These are phyloP conservation scores for Ctenochaetus hawaiiensis DNA, from an alignment of 2,797 vertebrate species.

Conservation along the genomic window DNA sequence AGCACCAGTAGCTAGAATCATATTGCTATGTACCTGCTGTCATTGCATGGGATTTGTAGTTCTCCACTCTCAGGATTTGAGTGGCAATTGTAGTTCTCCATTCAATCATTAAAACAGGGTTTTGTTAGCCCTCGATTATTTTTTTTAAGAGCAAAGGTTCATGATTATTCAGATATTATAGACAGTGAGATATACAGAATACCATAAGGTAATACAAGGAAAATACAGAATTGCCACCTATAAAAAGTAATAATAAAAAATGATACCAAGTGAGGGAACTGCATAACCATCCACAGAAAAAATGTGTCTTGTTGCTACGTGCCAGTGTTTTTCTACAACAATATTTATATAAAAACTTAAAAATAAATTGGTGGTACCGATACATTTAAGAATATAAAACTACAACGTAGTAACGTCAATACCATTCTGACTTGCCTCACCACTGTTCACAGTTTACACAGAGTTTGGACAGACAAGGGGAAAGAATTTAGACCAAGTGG, in stretches of 20 bases:
- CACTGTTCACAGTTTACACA: conserved; percentile 85
- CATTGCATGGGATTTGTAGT: conserved; percentile 80
- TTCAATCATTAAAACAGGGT: conserved; percentile 64
- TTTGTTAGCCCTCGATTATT: conserved; percentile 52
- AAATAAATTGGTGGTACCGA: conserved; percentile 84
- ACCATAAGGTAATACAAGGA: conserved; percentile 83
- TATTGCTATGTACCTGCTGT: conserved; percentile 84
- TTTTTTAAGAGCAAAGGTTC: conserved; percentile 74
- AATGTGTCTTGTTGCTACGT: conserved; percentile 83
- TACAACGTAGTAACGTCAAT: conserved; percentile 85
- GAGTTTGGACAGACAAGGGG: conserved; percentile 76
- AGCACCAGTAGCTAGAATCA: conserved; percentile 80
- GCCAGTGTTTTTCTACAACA: conserved; percentile 84
- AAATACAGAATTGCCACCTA: conserved; percentile 86
- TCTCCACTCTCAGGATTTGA: conserved; percentile 63
- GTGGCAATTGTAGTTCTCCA: conserved; percentile 73
- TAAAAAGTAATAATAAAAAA: conserved; percentile 83
- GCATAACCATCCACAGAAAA: conserved; percentile 86
- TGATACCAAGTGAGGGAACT: conserved; percentile 80
- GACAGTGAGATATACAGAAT: conserved; percentile 87
- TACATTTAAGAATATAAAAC: conserved; percentile 87
- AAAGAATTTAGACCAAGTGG: conserved; percentile 65
- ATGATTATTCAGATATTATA: conserved; percentile 84
- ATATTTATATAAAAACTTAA: conserved; percentile 85
- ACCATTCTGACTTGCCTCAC: conserved; percentile 82